These are phyloP conservation scores for Monodelphis domestica DNA, from an alignment of 2,797 vertebrate species.

Conservation along the genomic window DNA sequence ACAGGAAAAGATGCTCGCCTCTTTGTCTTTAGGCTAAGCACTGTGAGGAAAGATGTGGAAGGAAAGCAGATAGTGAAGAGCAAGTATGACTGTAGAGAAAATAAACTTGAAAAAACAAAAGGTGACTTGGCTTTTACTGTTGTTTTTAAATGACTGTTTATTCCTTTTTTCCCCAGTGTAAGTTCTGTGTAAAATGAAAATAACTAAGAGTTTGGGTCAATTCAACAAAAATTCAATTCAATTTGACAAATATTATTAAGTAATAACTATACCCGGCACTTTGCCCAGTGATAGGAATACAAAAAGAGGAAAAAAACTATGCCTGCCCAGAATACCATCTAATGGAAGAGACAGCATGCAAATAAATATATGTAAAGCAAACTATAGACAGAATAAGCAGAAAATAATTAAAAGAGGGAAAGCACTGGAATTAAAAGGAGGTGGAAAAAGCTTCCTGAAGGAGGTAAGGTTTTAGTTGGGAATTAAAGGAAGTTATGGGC, in stretches of 20 bases:
- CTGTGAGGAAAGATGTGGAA: conserved; percentile 90
- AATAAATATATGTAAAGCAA: background rate
- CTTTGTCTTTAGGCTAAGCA: conserved; percentile 93
- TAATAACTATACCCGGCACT: background rate
- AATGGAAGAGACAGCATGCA: background rate
- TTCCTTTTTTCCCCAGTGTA: background rate
- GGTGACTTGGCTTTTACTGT: conserved; percentile 82
- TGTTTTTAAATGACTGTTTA: background rate
- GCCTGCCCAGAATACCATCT: background rate
- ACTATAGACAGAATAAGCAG: background rate
- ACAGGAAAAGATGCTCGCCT: conserved; percentile 96
- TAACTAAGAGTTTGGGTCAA: conserved; percentile 34
- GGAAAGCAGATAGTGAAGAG: conserved; percentile 88
- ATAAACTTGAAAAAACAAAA: conserved; percentile 99
- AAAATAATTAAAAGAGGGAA: background rate
- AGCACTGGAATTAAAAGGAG: background rate
- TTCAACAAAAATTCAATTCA: background rate
- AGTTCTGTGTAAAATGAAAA: background rate
- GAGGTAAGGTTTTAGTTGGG: background rate
- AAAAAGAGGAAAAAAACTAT: background rate
- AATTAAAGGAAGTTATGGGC: background rate
- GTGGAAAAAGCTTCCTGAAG: background rate
- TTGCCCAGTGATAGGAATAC: background rate
- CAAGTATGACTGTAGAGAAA: conserved; percentile 95
- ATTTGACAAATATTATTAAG: background rate